phyloP scores from a whole-genome alignment of 2,888 invertebrate genomes.

The Lampropteryx suffumata region DNA sequence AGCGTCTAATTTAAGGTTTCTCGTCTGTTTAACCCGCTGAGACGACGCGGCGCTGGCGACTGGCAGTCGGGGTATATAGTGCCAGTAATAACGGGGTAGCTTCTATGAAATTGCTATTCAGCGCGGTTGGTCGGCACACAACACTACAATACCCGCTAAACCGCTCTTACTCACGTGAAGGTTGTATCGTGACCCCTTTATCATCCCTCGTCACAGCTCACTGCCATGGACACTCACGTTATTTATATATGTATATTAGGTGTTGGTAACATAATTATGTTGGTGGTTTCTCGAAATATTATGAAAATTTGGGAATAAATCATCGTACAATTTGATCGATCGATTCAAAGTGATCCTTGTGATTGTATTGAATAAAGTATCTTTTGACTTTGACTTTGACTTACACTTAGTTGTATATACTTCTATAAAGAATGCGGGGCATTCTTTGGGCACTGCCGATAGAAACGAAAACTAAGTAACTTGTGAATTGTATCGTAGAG shows the following conservation, averaged over 20 bases:
- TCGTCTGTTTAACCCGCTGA: constrained; percentile 57
- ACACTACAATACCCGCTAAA: constrained; percentile 65
- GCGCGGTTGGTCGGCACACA: constrained; percentile 59
- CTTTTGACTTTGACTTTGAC: too few species aligned
- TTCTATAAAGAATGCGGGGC: too few species aligned
- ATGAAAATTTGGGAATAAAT: too few species aligned
- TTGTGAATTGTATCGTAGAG: too few species aligned
- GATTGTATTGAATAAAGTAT: too few species aligned
- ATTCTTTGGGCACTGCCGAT: too few species aligned
- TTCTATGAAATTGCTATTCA: constrained; percentile 68
- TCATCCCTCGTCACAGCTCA: constrained; percentile 58
- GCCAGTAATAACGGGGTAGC: constrained; percentile 67
- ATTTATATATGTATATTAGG: neutral
- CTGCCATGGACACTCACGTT: constrained; percentile 45
- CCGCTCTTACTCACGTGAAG: constrained; percentile 63
- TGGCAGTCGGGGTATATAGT: constrained; percentile 57
- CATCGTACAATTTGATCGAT: too few species aligned
- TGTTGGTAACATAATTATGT: too few species aligned
- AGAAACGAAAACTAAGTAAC: too few species aligned
- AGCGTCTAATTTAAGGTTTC: constrained; percentile 59
- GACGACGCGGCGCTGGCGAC: constrained; percentile 45
- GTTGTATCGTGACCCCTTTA: constrained; percentile 59
- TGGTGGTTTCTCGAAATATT: too few species aligned
- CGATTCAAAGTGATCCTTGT: too few species aligned
- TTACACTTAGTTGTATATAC: too few species aligned